phyloP scores from a whole-genome alignment of 2,113 vertebrate species.

The Paramormyrops kingsleyae region DNA sequence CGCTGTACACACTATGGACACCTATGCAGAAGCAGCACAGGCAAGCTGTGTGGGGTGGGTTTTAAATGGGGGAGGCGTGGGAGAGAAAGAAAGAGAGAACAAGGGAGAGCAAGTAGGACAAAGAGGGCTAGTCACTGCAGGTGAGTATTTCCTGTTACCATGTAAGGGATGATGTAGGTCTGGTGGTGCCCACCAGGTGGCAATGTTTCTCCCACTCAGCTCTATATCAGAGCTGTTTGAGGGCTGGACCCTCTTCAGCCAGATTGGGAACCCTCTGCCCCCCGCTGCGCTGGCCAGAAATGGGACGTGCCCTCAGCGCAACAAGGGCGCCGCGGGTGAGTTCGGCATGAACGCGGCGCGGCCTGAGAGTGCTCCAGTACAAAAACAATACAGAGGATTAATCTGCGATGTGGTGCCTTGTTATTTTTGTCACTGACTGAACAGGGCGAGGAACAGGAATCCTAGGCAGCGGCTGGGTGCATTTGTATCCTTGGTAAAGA shows the following conservation, averaged over 20 bases:
- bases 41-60: neutral
- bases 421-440: neutral
- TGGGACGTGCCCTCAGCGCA: neutral
- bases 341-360: neutral
- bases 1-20: neutral
- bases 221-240: neutral
- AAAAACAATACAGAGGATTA: neutral
- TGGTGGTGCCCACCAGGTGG: slow-evolving; percentile 11
- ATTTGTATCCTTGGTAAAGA: neutral
- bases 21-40: neutral
- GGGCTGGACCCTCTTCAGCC: neutral
- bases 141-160: slow-evolving; percentile 21
- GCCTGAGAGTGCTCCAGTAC: neutral
- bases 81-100: neutral
- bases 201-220: neutral
- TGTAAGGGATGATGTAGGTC: slow-evolving; percentile 18
- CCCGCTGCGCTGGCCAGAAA: neutral
- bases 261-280: neutral
- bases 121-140: neutral
- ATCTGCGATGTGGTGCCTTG: neutral
- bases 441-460: neutral
- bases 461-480: neutral
- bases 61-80: neutral
- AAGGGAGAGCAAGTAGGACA: neutral
- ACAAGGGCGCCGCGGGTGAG: neutral